phyloP scores from a whole-genome alignment of 2,113 vertebrate genomes.

The Indri indri region DNA sequence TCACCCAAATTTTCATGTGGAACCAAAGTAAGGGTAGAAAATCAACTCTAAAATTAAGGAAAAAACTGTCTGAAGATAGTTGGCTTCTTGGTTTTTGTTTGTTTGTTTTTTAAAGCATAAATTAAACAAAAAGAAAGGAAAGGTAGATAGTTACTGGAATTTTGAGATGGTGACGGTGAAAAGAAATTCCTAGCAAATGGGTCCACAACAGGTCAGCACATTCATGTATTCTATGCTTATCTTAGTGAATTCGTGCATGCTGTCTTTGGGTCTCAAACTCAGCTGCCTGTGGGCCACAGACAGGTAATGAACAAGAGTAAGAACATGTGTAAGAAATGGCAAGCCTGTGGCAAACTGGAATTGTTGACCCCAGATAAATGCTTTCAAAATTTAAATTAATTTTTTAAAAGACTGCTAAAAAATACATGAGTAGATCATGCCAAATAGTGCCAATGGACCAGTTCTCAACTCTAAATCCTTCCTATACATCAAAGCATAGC shows the following conservation, averaged over 20 bases:
- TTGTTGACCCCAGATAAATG: neutral
- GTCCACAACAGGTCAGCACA: neutral
- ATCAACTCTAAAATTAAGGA: neutral
- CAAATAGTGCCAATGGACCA: neutral
- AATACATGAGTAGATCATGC: neutral
- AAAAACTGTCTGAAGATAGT: neutral
- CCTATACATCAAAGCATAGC: neutral
- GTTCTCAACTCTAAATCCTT: neutral
- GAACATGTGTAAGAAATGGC: neutral
- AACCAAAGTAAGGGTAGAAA: neutral
- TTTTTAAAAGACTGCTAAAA: neutral
- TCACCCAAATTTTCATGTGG: neutral
- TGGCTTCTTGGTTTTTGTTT: neutral
- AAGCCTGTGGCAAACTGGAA: neutral
- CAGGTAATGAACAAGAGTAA: neutral
- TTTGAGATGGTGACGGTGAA: neutral
- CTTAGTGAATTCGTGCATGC: fast-evolving
- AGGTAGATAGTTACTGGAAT: neutral
- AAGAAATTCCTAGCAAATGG: neutral
- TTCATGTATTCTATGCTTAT: fast-evolving
- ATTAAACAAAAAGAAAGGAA: neutral
- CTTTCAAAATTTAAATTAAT: neutral
- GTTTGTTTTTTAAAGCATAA: neutral
- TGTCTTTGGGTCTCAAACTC: neutral
- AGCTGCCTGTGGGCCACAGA: fast-evolving